Conservation (phyloP, 2,113 vertebrate genomes). For the Tricholaema leucomelas region DNA sequence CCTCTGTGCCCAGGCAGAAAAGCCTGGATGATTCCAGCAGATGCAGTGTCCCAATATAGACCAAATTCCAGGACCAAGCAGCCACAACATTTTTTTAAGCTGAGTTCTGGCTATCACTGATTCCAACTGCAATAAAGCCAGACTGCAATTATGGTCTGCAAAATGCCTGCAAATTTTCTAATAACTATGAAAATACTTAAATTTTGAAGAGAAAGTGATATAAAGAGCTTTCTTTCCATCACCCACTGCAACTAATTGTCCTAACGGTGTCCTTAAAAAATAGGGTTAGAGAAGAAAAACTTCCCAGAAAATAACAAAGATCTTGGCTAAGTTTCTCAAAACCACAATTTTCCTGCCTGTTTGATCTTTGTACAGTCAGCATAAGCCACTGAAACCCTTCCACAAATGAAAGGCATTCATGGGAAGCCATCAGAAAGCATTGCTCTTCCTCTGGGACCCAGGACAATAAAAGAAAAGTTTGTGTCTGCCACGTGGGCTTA, state of each 20-base stretch:
- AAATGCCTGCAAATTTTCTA: slow-evolving; percentile 13
- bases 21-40: background rate
- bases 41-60: background rate
- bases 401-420: slow-evolving; percentile 63
- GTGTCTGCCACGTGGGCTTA: slow-evolving; percentile 47
- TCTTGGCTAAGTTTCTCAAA: slow-evolving; percentile 41
- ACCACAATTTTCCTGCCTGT: slow-evolving; percentile 62
- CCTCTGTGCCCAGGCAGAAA: background rate
- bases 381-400: slow-evolving; percentile 54
- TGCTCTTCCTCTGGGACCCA: slow-evolving; percentile 31
- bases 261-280: slow-evolving; percentile 13
- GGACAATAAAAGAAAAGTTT: slow-evolving; percentile 65
- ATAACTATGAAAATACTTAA: slow-evolving; percentile 3
- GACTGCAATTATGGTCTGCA: slow-evolving; percentile 11
- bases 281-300: slow-evolving; percentile 25
- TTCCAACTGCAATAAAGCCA: slow-evolving; percentile 45
- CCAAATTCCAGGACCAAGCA: background rate
- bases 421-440: slow-evolving; percentile 56
- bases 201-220: background rate
- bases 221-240: background rate
- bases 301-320: slow-evolving; percentile 35
- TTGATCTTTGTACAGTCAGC: slow-evolving; percentile 66
- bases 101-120: slow-evolving; percentile 18
- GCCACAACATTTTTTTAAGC: slow-evolving; percentile 13
- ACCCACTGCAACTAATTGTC: background rate